phyloP scores from a whole-genome alignment of 2,888 invertebrate genomes.

The Drosophila mimica region DNA sequence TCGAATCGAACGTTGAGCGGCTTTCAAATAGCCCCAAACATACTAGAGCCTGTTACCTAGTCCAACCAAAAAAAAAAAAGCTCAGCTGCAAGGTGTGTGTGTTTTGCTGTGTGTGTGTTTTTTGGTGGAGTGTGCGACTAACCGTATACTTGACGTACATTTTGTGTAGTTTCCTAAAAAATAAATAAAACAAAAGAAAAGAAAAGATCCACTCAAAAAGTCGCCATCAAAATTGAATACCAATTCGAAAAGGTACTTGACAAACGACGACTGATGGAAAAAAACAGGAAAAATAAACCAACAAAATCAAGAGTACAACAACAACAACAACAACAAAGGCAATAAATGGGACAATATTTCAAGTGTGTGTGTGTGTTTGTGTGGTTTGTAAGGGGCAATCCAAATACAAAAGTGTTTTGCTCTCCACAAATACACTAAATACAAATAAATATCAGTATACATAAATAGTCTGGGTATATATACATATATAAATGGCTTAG shows the following conservation, averaged over 20 bases:
- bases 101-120: slow-evolving; percentile 39
- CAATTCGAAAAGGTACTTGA: slow-evolving; percentile 75
- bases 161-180: slow-evolving; percentile 53
- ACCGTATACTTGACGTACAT: slow-evolving; percentile 55
- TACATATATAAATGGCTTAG: neutral
- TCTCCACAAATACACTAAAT: slow-evolving; percentile 34
- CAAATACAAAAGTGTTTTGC: slow-evolving; percentile 51
- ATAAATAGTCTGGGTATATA: slow-evolving; percentile 4
- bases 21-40: slow-evolving; percentile 49
- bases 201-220: slow-evolving; percentile 7
- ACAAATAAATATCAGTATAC: slow-evolving; percentile 27
- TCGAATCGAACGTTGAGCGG: slow-evolving; percentile 55
- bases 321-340: slow-evolving; percentile 28
- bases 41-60: slow-evolving; percentile 24
- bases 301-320: slow-evolving; percentile 18
- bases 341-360: slow-evolving; percentile 50
- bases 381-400: slow-evolving; percentile 37
- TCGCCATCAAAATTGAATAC: slow-evolving; percentile 50
- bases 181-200: slow-evolving; percentile 7
- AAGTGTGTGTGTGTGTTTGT: slow-evolving; percentile 26
- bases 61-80: slow-evolving; percentile 11
- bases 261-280: slow-evolving; percentile 44
- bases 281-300: slow-evolving; percentile 26
- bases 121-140: slow-evolving; percentile 38
- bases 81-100: slow-evolving; percentile 43